Evolutionary conservation across 2,888 invertebrate species (phyloP).

Genomic region (Tachina lurida): DNA sequence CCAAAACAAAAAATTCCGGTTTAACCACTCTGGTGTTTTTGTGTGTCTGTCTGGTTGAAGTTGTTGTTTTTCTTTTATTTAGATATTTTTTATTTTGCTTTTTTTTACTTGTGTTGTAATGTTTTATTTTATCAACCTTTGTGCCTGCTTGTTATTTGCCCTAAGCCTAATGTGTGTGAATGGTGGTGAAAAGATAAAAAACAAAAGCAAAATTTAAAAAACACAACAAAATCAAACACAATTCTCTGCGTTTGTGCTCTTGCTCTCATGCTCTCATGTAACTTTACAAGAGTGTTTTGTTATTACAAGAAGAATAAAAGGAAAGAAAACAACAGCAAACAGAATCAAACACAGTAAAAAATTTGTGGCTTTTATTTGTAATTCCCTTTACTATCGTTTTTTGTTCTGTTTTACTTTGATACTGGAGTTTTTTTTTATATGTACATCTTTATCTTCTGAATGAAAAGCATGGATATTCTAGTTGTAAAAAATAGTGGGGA

Average conservation of each 20-base stretch:
- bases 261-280: slow-evolving; percentile 12
- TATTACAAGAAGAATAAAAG: background rate
- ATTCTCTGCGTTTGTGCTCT: slow-evolving; percentile 27
- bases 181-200: slow-evolving; percentile 38
- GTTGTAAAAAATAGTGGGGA: background rate
- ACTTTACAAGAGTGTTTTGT: slow-evolving; percentile 5
- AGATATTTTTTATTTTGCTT: slow-evolving; percentile 1
- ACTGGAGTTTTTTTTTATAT: background rate
- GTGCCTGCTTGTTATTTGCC: slow-evolving; percentile 59
- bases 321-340: slow-evolving; percentile 5
- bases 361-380: background rate
- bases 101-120: slow-evolving; percentile 41
- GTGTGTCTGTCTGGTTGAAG: slow-evolving; percentile 28
- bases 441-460: background rate
- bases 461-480: background rate
- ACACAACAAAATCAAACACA: slow-evolving; percentile 19
- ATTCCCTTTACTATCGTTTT: background rate
- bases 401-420: background rate
- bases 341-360: background rate
- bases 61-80: slow-evolving; percentile 25
- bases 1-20: slow-evolving; percentile 67
- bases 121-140: slow-evolving; percentile 47
- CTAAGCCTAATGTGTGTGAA: slow-evolving; percentile 66
- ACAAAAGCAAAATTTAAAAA: slow-evolving; percentile 31
- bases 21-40: slow-evolving; percentile 60